Conservation (phyloP, 2,113 vertebrate species). For the Psittacula cyanocephala region DNA sequence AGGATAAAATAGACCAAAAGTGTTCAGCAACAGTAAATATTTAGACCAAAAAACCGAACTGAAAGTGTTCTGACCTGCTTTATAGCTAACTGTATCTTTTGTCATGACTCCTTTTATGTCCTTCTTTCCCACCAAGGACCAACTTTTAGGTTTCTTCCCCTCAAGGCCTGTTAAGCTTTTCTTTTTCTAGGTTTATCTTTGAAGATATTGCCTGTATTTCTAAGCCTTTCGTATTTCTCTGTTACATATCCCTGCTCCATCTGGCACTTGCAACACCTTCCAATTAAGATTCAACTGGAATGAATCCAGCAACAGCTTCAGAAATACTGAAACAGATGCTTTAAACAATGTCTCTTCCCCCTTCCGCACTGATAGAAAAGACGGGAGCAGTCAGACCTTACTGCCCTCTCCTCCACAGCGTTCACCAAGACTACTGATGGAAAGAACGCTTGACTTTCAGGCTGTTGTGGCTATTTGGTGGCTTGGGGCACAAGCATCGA, state of each 20-base stretch:
- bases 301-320: conserved; percentile 54
- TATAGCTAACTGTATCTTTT: not conserved
- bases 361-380: not conserved
- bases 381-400: not conserved
- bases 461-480: not conserved
- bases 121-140: not conserved
- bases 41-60: not conserved
- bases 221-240: conserved; percentile 4
- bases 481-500: not conserved
- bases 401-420: not conserved
- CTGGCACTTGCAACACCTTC: conserved; percentile 59
- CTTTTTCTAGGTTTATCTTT: not conserved
- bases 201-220: not conserved
- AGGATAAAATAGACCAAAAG: not conserved
- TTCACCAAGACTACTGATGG: not conserved
- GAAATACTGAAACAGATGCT: conserved; percentile 59
- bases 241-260: conserved; percentile 39
- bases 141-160: not conserved
- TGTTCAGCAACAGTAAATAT: not conserved
- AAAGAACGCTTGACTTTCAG: accelerated
- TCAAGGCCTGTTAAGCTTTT: not conserved
- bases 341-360: conserved; percentile 51
- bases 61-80: not conserved
- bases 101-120: not conserved
- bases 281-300: conserved; percentile 54